Conservation (phyloP, 2,113 vertebrate species). For the Cacatua alba region DNA sequence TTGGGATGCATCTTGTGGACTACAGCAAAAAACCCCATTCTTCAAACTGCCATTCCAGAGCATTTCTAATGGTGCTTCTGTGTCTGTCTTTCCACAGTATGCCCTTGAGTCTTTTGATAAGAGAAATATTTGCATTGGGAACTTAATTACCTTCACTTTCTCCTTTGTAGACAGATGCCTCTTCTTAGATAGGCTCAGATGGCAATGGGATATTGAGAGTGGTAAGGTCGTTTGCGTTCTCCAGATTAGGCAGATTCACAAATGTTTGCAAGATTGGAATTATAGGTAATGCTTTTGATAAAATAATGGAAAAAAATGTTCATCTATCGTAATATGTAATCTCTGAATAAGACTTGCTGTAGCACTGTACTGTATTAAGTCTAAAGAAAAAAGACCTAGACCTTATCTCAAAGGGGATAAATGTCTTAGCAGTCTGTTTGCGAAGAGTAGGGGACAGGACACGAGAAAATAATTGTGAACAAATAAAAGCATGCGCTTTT, state of each 20-base stretch:
- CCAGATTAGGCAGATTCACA: neutral
- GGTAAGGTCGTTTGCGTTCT: neutral
- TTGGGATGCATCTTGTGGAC: neutral
- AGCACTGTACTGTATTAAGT: neutral
- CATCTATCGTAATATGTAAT: neutral
- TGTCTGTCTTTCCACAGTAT: neutral
- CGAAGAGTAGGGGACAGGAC: neutral
- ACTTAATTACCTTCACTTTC: constrained; percentile 21
- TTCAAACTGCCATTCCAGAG: neutral
- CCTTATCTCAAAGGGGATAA: neutral
- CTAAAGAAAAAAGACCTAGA: neutral
- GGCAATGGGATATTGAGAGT: neutral
- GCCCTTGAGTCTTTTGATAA: neutral
- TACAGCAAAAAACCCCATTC: neutral
- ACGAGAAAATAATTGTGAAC: neutral
- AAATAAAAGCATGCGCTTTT: neutral
- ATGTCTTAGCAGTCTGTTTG: neutral
- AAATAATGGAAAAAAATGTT: neutral
- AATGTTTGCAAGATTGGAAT: neutral
- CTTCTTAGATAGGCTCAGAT: neutral
- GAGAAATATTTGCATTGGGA: neutral
- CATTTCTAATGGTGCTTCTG: neutral
- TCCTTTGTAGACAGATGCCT: neutral
- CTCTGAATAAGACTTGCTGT: neutral
- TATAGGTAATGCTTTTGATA: neutral